Evolutionary conservation across 64 coral and sea anemone species (phyloP).

Genomic region (Exaiptasia diaphana): DNA sequence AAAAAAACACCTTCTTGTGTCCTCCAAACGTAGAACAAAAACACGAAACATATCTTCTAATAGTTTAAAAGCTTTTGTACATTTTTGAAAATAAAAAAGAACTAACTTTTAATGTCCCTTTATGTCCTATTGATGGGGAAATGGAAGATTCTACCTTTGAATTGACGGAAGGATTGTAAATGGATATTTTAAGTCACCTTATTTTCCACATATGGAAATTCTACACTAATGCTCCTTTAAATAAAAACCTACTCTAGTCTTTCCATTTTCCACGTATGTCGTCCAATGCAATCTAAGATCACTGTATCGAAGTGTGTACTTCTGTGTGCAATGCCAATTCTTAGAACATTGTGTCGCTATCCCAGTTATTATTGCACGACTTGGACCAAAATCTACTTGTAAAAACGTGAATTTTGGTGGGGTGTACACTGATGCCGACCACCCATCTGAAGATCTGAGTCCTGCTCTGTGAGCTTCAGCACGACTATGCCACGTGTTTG

Average conservation of each 20-base stretch:
- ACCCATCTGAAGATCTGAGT: background rate
- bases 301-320: conserved; percentile 28
- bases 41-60: too few relatives aligned
- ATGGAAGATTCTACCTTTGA: too few relatives aligned
- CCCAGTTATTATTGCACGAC: background rate
- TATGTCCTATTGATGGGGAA: too few relatives aligned
- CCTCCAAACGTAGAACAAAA: too few relatives aligned
- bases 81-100: too few relatives aligned
- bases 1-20: too few relatives aligned
- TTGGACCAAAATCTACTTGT: conserved; percentile 40
- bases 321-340: background rate
- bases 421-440: background rate
- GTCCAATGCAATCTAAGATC: conserved; percentile 40
- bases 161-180: too few relatives aligned
- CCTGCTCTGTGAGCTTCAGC: background rate
- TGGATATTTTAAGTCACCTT: too few relatives aligned
- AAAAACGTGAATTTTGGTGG: background rate
- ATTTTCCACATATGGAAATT: too few relatives aligned
- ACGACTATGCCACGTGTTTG: background rate
- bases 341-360: background rate
- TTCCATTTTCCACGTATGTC: conserved; percentile 46
- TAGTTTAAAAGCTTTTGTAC: too few relatives aligned
- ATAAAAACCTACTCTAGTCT: background rate
- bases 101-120: too few relatives aligned
- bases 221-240: background rate